Evolutionary conservation across 2,797 vertebrate species (phyloP).

Genomic region (Typhlichthys eigenmanni): DNA sequence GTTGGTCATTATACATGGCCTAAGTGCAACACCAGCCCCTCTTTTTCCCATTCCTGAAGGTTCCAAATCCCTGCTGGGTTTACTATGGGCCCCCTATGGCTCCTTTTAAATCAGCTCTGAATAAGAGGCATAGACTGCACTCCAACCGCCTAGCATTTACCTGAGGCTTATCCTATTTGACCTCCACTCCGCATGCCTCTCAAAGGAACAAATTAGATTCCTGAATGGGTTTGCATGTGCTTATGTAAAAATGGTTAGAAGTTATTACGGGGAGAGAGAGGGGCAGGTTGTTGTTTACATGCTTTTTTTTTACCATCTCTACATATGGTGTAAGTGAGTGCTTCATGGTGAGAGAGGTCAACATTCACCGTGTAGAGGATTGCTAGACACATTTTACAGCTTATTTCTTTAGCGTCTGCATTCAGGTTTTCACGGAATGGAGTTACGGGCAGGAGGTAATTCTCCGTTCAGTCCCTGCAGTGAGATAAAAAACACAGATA

Average conservation of each 20-base stretch:
- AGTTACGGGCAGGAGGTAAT: constrained; percentile 49
- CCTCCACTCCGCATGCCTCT: constrained; percentile 53
- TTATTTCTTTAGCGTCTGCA: constrained; percentile 39
- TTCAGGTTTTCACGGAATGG: constrained; percentile 52
- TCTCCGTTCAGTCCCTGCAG: constrained; percentile 48
- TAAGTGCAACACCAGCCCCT: constrained; percentile 61
- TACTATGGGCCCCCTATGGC: constrained; percentile 69
- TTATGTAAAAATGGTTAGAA: constrained; percentile 33
- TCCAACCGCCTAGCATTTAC: constrained; percentile 71
- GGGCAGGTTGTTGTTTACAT: constrained; percentile 31
- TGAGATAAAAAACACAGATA: constrained; percentile 56
- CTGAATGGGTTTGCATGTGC: constrained; percentile 49
- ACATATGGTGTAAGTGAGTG: constrained; percentile 29
- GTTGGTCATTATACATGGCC: constrained; percentile 68
- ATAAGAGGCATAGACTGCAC: constrained; percentile 58
- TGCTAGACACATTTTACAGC: constrained; percentile 46
- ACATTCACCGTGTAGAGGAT: constrained; percentile 50
- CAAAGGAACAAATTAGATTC: constrained; percentile 56
- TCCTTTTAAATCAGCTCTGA: constrained; percentile 68
- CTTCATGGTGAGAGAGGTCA: constrained; percentile 41
- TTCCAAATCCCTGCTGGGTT: constrained; percentile 66
- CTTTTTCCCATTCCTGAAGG: constrained; percentile 62
- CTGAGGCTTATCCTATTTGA: constrained; percentile 74
- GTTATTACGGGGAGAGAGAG: constrained; percentile 24
- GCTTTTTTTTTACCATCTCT: constrained; percentile 20